Evolutionary conservation across 2,113 vertebrate genomes (phyloP), one percentile per base, ranked within the genome.

Genomic region (Engraulis encrasicolus): DNA sequence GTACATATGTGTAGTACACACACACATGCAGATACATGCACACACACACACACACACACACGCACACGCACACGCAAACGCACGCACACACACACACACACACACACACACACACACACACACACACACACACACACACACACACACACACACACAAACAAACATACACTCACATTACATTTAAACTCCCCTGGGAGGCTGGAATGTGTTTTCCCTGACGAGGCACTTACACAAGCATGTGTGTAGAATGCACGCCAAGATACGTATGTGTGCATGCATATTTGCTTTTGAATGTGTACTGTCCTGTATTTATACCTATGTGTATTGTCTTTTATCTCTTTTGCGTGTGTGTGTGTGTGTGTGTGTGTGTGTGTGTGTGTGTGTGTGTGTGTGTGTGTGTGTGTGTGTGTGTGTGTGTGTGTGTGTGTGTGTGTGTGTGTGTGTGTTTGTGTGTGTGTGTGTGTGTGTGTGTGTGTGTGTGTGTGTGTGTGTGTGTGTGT

Each of bases 101-200:
- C n/a, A n/a, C n/a, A n/a, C n/a, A n/a, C n/a, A n/a, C n/a, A n/a
- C n/a, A n/a, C n/a, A n/a, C n/a, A n/a, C n/a, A n/a, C n/a, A n/a
- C n/a, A n/a, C n/a, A n/a, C n/a, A n/a, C n/a, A n/a, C n/a, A n/a
- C n/a, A n/a, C n/a, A 83, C 45, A 77, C 50, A 58, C 23, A 71
- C 36, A 58, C 38, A 38, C 54, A 52, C 49, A 34, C 52, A 83
- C 40, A 74, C 48, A 82, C 27, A 81, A 45, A 78, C 34, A 79
- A 7, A 11, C 23, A 74, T 49, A 71, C 18, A 81, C 38, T 54
- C 50, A 58, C 31, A 27, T 66, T 27, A n/a, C 14, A 66, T 66
- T 66, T 66, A 27, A 6, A 12, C 9, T 27, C 58, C 15, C 58
- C 31, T 31, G 58, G 58, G 58, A 66, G 31, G 7, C 23, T 66